Evolutionary conservation across 2,113 vertebrate species (phyloP).

Genomic region (Spilogale gracilis): DNA sequence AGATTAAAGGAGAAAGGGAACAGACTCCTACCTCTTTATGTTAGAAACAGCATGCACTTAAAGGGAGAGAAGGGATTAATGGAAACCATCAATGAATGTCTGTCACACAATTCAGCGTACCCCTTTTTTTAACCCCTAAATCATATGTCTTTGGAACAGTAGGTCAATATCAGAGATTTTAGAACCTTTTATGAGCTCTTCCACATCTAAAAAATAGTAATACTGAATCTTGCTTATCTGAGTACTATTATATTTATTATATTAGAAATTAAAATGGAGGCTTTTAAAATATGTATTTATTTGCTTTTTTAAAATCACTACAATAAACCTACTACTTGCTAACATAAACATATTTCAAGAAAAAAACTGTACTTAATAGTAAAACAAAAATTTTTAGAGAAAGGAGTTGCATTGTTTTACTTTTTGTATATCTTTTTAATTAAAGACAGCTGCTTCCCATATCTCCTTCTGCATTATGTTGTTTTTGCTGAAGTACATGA

Average conservation of each 20-base stretch:
- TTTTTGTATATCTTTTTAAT: constrained; percentile 19
- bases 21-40: neutral
- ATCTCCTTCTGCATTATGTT: neutral
- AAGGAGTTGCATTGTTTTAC: neutral
- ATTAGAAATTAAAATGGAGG: constrained; percentile 26
- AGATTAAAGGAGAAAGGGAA: neutral
- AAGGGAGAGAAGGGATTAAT: neutral
- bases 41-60: neutral
- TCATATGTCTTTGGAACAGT: neutral
- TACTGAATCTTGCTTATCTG: too few relatives aligned
- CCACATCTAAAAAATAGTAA: neutral
- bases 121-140: neutral
- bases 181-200: neutral
- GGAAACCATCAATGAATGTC: neutral
- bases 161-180: neutral
- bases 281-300: neutral
- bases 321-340: neutral
- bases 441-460: neutral
- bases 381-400: constrained; percentile 1
- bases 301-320: neutral
- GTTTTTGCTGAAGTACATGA: neutral
- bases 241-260: neutral
- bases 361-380: constrained; percentile 32
- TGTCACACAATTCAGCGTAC: neutral
- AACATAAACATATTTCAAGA: neutral